phyloP scores from a whole-genome alignment of 1,140 invertebrate genomes.

The Aleiodes sp. region DNA sequence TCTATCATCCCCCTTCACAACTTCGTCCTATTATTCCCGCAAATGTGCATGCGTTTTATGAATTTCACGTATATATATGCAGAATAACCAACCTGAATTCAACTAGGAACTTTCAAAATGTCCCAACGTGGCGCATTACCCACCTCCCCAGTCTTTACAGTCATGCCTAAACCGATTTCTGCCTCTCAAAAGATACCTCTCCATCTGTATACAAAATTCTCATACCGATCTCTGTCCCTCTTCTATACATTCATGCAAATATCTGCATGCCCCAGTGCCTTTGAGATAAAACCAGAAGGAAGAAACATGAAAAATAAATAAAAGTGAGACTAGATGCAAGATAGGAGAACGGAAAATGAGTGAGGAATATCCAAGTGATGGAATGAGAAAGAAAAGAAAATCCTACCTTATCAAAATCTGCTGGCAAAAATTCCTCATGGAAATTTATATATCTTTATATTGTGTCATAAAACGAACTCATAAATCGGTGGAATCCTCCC shows the following conservation, averaged over 20 bases:
- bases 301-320: not conserved
- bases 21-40: no score
- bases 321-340: not conserved
- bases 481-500: no score
- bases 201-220: not conserved
- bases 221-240: not conserved
- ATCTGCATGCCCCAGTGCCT: not conserved
- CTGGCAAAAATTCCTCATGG: no score
- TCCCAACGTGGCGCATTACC: not conserved
- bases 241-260: not conserved
- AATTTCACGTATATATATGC: not conserved
- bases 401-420: no score
- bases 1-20: not conserved
- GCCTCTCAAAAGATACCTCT: slow-evolving; percentile 2
- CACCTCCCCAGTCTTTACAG: not conserved
- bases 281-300: not conserved
- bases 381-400: no score
- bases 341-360: no score
- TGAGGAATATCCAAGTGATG: no score
- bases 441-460: no score
- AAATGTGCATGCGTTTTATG: no score
- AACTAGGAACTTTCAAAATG: not conserved
- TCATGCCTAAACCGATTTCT: slow-evolving; percentile 8
- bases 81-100: not conserved
- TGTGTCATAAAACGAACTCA: no score